A percentile compares a stretch with the other conserved stretches of the same genome.
phyloP scores from a whole-genome alignment of 2,113 vertebrate genomes.

The Gymnocephalus cernua region DNA sequence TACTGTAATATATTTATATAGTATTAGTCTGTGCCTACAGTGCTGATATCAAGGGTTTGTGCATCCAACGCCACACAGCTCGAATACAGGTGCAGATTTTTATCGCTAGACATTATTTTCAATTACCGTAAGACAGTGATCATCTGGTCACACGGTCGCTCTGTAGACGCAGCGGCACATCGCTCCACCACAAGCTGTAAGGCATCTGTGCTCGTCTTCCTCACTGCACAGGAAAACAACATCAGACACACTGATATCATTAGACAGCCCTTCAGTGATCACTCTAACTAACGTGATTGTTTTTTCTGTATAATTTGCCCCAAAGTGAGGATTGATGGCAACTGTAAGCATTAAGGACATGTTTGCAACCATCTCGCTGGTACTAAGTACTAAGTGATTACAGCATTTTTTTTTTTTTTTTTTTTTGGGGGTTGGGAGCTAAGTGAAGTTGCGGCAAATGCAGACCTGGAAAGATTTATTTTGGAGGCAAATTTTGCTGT shows the following conservation, averaged over 20 bases:
- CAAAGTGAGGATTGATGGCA: slow-evolving; percentile 22
- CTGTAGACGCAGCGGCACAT: slow-evolving; percentile 84
- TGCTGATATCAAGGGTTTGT: neutral
- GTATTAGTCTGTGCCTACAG: neutral
- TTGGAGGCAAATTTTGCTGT: neutral
- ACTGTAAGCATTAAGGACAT: neutral
- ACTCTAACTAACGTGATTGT: neutral
- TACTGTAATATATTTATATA: neutral
- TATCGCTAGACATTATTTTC: slow-evolving; percentile 45
- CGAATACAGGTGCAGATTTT: slow-evolving; percentile 19
- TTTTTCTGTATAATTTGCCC: slow-evolving; percentile 7
- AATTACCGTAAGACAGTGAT: slow-evolving; percentile 91
- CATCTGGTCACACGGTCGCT: slow-evolving; percentile 86
- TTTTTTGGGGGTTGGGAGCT: neutral
- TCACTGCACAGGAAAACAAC: slow-evolving; percentile 83
- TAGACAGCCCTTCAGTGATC: slow-evolving; percentile 12
- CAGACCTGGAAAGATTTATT: neutral
- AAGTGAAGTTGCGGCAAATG: neutral
- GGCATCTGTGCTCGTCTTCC: slow-evolving; percentile 89
- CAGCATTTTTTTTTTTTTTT: slow-evolving; percentile 8
- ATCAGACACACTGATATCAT: neutral
- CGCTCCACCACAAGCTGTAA: slow-evolving; percentile 91
- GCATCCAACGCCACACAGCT: neutral
- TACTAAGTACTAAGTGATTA: slow-evolving; percentile 7
- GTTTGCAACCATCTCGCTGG: slow-evolving; percentile 16